These are phyloP conservation scores for Dusona sp. DNA, from an alignment of 2,888 invertebrate genomes.

Conservation along the genomic window DNA sequence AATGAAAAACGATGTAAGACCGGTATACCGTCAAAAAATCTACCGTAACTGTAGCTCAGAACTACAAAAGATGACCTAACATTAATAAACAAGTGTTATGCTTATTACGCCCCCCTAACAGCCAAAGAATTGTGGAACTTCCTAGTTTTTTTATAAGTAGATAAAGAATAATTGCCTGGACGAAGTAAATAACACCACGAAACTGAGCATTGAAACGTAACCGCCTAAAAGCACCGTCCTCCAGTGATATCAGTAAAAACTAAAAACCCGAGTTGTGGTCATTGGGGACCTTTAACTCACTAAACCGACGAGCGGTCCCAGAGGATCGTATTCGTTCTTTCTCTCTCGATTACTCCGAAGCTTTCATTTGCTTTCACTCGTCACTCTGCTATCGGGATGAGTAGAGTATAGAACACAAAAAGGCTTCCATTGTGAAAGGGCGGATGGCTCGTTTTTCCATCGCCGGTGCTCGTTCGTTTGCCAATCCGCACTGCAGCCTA, in stretches of 20 bases:
- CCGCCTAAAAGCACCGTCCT: slow-evolving; percentile 26
- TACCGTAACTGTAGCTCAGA: too few relatives aligned
- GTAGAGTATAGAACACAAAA: slow-evolving; percentile 73
- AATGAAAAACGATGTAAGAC: neutral
- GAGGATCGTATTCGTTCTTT: slow-evolving; percentile 57
- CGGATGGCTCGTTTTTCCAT: slow-evolving; percentile 81
- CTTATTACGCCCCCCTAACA: neutral
- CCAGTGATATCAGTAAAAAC: slow-evolving; percentile 62
- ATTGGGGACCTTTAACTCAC: slow-evolving; percentile 58
- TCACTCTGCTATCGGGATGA: slow-evolving; percentile 58
- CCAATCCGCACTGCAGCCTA: slow-evolving; percentile 54
- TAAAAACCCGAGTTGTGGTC: slow-evolving; percentile 50
- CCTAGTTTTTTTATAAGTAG: slow-evolving; percentile 19
- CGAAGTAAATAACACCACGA: slow-evolving; percentile 22
- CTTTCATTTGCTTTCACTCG: slow-evolving; percentile 46
- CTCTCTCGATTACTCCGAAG: slow-evolving; percentile 32
- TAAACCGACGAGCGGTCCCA: slow-evolving; percentile 67
- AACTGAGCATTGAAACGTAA: slow-evolving; percentile 54
- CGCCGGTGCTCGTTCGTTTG: slow-evolving; percentile 70
- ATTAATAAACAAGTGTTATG: neutral
- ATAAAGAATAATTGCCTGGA: neutral
- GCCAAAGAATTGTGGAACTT: neutral
- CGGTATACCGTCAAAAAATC: too few relatives aligned
- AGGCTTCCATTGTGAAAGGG: slow-evolving; percentile 79
- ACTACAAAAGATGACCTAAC: neutral